Evolutionary conservation across 2,888 invertebrate genomes (phyloP), one percentile per base, ranked within the genome.

Genomic region (Dromius quadrimaculatus): DNA sequence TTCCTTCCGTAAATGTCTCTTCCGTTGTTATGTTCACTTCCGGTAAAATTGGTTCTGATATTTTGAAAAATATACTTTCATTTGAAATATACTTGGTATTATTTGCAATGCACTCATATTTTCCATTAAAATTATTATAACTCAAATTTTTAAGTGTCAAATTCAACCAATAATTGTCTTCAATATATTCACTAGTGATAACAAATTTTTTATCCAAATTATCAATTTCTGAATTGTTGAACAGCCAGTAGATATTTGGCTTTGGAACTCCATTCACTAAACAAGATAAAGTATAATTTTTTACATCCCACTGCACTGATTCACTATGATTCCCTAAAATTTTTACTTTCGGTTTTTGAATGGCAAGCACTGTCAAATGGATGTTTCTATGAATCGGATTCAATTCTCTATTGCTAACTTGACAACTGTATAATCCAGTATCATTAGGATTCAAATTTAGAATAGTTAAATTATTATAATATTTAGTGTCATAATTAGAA

Each of bases 131-230:
- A 6, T 20, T 23, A n/a, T n/a, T n/a, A 8, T 62, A 62, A 8
- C 13, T 41, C 23, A 38, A 19, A 13, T 8, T 3, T 62, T 41
- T 41, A 20, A 62, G 22, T 41, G 62, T 62, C 15, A 62, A 11
- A 62, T 62, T 62, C 23, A 43, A 5, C 41, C 62, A 62, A 43
- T 62, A 62, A 13, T 38, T 41, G 22, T 62, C 13, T n/a, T n/a
- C n/a, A n/a, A n/a, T n/a, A 19, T 2, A 22, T 62, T 41, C 15
- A 0, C 20, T 36, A n/a, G 28, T 19, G 1, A 36, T 19, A 20
- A 57, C 28, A 17, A 32, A 32, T 6, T 32, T 32, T 32, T 32
- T 5, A 6, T 32, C 6, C 5, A 8, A 57, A 15, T 15, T n/a
- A 1, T 34, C 3, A 4, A 59, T 36, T 2, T 11, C 19, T 1